phyloP scores from a whole-genome alignment of 1,140 invertebrate genomes.

The Penaeus chinensis region DNA sequence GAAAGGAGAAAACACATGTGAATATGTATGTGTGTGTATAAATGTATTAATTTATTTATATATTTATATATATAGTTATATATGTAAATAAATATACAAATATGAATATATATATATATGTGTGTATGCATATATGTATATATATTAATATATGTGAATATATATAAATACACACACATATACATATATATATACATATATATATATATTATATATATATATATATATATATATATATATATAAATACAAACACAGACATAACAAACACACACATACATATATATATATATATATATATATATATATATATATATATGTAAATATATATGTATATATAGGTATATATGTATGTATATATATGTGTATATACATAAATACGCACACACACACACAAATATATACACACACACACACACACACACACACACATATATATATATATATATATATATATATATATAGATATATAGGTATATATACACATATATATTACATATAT shows the following conservation, averaged over 20 bases:
- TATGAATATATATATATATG: no score
- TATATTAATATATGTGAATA: neutral
- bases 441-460: no score
- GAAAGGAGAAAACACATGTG: no score
- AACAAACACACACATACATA: no score
- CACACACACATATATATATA: no score
- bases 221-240: neutral
- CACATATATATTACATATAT: no score
- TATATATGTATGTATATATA: neutral
- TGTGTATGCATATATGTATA: neutral
- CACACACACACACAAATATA: no score
- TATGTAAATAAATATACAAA: neutral
- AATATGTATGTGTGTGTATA: neutral
- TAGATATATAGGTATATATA: no score
- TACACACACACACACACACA: no score
- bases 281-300: constrained; percentile 18
- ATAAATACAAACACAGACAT: neutral
- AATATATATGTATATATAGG: neutral
- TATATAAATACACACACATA: constrained; percentile 8
- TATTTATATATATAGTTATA: neutral
- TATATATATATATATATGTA: neutral
- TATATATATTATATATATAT: no score
- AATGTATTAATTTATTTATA: neutral
- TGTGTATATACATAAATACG: no score
- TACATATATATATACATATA: constrained; percentile 7